Evolutionary conservation across 2,888 invertebrate species (phyloP).

Genomic region (Myathropa florea): DNA sequence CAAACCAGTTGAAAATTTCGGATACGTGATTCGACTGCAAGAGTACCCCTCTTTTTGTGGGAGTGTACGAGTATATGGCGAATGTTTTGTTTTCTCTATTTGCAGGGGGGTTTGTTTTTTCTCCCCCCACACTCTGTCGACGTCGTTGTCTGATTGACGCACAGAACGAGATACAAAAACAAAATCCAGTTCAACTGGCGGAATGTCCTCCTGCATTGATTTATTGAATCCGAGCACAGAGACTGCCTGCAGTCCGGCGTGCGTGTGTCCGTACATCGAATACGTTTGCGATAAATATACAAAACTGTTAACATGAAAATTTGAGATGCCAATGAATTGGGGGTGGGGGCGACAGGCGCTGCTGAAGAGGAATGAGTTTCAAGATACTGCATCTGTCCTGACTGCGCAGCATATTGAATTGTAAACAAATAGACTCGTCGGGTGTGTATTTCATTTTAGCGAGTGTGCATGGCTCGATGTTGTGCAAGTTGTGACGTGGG

Average conservation of each 20-base stretch:
- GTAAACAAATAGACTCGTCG: not conserved
- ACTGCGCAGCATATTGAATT: not conserved
- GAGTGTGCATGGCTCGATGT: not conserved
- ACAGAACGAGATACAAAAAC: constrained; percentile 50
- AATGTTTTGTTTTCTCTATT: constrained; percentile 22
- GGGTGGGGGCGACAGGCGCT: not conserved
- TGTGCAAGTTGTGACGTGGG: not conserved
- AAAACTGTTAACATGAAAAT: not conserved
- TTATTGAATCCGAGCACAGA: constrained; percentile 42
- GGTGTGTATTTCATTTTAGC: not conserved
- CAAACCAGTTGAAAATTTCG: constrained; percentile 68
- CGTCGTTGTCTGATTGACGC: constrained; percentile 51
- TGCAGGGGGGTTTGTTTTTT: not conserved
- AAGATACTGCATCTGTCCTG: not conserved
- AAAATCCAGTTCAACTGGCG: constrained; percentile 45
- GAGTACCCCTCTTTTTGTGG: constrained; percentile 30
- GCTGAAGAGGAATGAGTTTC: not conserved
- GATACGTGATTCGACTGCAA: constrained; percentile 66
- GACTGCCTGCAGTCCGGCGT: constrained; percentile 23
- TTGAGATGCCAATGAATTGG: not conserved
- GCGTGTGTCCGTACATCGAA: not conserved
- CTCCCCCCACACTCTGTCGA: not conserved
- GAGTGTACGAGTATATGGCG: not conserved
- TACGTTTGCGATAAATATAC: not conserved
- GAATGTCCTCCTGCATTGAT: constrained; percentile 41